phyloP scores from a whole-genome alignment of 2,113 vertebrate genomes.

The Muntiacus reevesi region DNA sequence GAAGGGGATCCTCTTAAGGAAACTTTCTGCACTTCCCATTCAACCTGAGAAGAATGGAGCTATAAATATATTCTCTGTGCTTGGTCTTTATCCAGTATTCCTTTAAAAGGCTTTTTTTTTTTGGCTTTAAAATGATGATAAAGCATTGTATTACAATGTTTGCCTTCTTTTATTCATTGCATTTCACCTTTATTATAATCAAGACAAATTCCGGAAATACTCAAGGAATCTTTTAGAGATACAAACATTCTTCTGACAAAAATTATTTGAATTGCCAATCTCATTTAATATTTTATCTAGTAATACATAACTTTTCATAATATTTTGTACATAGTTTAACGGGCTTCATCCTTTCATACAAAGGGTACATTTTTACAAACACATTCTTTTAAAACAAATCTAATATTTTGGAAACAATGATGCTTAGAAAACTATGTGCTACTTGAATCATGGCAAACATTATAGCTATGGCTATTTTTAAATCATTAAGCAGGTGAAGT shows the following conservation, averaged over 20 bases:
- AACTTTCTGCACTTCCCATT: neutral
- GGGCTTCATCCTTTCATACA: neutral
- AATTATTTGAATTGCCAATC: neutral
- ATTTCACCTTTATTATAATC: neutral
- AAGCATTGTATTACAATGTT: neutral
- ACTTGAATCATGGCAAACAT: neutral
- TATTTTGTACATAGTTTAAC: neutral
- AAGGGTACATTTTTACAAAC: neutral
- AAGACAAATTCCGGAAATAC: slow-evolving; percentile 17
- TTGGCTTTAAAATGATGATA: neutral
- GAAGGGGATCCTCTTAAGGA: neutral
- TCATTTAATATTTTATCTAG: neutral
- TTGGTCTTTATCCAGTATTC: neutral
- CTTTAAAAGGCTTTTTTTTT: neutral
- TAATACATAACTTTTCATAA: neutral
- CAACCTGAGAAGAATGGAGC: neutral
- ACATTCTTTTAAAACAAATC: neutral
- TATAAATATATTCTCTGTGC: neutral
- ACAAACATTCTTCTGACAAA: neutral
- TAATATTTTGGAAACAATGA: neutral
- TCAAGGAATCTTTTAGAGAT: neutral
- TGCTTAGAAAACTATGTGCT: neutral
- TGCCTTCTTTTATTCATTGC: neutral
- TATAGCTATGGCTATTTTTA: neutral
- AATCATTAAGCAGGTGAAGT: neutral